Evolutionary conservation across 2,888 invertebrate genomes (phyloP), one percentile per base, ranked within the genome.

Genomic region (Brachyopa scutellaris): DNA sequence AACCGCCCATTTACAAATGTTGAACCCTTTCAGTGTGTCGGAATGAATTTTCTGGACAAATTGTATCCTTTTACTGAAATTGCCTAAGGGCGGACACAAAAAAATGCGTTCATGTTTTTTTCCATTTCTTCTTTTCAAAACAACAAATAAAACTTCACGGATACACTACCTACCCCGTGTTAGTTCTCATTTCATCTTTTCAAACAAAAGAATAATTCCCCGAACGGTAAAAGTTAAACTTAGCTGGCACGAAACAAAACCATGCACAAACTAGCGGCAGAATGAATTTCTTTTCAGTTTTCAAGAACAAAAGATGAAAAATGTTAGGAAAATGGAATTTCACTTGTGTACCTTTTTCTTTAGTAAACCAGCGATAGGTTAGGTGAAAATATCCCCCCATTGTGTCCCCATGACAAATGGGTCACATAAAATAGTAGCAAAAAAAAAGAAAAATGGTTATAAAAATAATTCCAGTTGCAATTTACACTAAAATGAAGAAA

Each of bases 361-460:
- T 19, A 21, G 21, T 45, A 38, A 47, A 17, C 13, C 61, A 21
- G 19, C 11, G 42, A 45, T 61, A 38, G 26, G 69, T 59, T 45
- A 21, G 55, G 31, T 26, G 6, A 49, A 55, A 62, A 77, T 36
- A 21, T 45, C 33, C n/a, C 23, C 17, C 38, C 51, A 72, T 73
- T 78, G 78, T 78, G 26, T 64, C 15, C 8, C 15, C 13, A 36
- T 53, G 51, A 73, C 59, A 78, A 78, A 73, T 66, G 66, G 78
- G 78, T 66, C 73, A 74, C 31, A 42, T 70, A 21, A 33, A 61
- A 42, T 8, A 45, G 31, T 23, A 15, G 0, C 1, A 38, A 19
- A 17, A 13, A 23, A 38, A 36, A 53, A 51, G 26, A 49, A 23
- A 11, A 51, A 49, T 42, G n/a, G n/a, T n/a, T n/a, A n/a, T n/a